These are phyloP conservation scores for Saguinus midas DNA, from an alignment of 2,113 vertebrate genomes.

Conservation along the genomic window DNA sequence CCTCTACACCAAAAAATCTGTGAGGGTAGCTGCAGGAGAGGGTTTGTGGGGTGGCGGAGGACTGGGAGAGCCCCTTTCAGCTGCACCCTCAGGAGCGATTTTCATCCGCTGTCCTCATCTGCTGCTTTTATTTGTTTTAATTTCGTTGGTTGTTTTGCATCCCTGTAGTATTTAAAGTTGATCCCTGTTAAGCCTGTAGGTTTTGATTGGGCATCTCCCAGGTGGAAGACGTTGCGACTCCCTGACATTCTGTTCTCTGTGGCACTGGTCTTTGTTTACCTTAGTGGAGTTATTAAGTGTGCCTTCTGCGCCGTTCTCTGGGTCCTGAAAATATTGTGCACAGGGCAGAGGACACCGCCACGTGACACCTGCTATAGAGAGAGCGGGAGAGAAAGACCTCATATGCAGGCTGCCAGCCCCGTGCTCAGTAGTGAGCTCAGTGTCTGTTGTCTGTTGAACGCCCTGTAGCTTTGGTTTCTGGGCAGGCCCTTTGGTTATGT, in stretches of 20 bases:
- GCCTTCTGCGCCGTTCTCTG: background rate
- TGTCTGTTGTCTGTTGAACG: too few species aligned
- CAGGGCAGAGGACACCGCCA: background rate
- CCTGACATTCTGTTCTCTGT: background rate
- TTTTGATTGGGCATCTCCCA: rapidly evolving
- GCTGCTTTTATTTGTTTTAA: too few species aligned
- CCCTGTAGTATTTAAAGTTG: background rate
- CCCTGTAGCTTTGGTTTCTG: rapidly evolving
- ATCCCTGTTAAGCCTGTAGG: background rate
- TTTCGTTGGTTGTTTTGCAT: too few species aligned
- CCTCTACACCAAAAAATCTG: too few species aligned
- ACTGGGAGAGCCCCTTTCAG: too few species aligned
- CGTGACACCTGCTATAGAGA: background rate
- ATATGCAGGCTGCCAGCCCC: rapidly evolving
- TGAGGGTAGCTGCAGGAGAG: background rate
- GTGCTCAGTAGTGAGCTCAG: background rate
- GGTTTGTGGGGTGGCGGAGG: too few species aligned
- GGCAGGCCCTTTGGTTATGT: background rate
- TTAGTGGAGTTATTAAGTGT: background rate
- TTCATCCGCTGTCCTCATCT: background rate
- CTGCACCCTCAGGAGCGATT: background rate
- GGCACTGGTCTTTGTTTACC: background rate
- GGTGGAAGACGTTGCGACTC: background rate
- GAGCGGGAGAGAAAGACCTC: background rate
- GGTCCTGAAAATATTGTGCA: background rate